Conservation (phyloP, 2,888 invertebrate species). For the Boloria euphrosyne region DNA sequence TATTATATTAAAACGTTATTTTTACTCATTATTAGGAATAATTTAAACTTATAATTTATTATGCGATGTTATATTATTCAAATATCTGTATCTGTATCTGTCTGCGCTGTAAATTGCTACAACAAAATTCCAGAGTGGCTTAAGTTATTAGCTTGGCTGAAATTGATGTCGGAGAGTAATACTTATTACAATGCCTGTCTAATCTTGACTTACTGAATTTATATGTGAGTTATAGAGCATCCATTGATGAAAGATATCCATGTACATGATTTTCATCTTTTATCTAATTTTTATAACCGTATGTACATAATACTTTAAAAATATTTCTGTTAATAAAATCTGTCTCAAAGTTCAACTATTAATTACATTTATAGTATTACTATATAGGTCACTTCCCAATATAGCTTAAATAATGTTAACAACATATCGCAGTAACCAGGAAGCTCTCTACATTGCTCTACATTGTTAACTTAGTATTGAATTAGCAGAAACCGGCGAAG, state of each 20-base stretch:
- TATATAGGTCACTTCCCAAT: neutral
- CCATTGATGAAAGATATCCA: neutral
- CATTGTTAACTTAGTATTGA: conserved; percentile 28
- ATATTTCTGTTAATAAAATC: too few species aligned
- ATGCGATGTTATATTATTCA: neutral
- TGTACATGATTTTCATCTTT: neutral
- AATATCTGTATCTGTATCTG: neutral
- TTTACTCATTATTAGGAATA: too few species aligned
- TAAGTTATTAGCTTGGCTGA: conserved; percentile 66
- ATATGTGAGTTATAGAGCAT: conserved; percentile 41
- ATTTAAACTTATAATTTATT: too few species aligned
- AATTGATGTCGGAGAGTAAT: conserved; percentile 56
- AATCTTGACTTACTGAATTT: conserved; percentile 51
- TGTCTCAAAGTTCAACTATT: too few species aligned
- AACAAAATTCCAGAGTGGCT: conserved; percentile 46
- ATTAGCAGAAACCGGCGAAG: conserved; percentile 30
- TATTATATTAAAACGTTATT: too few species aligned
- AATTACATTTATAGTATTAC: too few species aligned
- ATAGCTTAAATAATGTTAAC: neutral
- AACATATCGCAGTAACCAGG: conserved; percentile 5
- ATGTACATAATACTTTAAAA: too few species aligned
- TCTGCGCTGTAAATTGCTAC: conserved; percentile 29
- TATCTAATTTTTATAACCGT: neutral
- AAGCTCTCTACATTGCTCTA: conserved; percentile 26
- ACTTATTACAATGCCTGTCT: conserved; percentile 52